These are phyloP conservation scores for Spea hammondii DNA, from an alignment of 2,797 vertebrate genomes.

Conservation along the genomic window DNA sequence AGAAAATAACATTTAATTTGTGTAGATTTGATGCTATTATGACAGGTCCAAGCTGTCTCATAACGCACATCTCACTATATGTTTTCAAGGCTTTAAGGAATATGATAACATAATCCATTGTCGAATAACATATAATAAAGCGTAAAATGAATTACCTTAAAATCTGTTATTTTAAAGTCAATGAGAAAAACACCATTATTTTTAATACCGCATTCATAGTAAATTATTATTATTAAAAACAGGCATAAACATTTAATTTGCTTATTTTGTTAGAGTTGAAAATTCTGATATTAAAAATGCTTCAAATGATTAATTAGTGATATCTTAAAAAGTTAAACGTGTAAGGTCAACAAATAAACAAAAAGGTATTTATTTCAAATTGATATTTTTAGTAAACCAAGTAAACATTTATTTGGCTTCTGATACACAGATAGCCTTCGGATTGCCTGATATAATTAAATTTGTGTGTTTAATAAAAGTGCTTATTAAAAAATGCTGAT, in stretches of 20 bases:
- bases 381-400: neutral
- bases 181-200: neutral
- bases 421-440: neutral
- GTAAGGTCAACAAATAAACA: neutral
- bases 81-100: neutral
- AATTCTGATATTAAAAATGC: neutral
- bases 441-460: neutral
- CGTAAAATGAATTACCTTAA: neutral
- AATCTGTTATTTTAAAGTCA: neutral
- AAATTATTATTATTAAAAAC: neutral
- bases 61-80: neutral
- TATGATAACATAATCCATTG: neutral
- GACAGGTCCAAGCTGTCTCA: neutral
- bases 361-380: neutral
- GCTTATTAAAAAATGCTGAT: neutral
- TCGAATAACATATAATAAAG: neutral
- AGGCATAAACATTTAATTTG: neutral
- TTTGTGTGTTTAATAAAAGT: neutral
- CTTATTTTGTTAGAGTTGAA: neutral
- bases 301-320: neutral
- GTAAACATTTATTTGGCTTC: neutral
- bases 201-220: neutral
- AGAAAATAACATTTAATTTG: slow-evolving; percentile 1
- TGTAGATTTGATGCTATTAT: neutral
- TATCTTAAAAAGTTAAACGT: neutral